Evolutionary conservation across 2,888 invertebrate genomes (phyloP).

Genomic region (Drosophila gaucha): DNA sequence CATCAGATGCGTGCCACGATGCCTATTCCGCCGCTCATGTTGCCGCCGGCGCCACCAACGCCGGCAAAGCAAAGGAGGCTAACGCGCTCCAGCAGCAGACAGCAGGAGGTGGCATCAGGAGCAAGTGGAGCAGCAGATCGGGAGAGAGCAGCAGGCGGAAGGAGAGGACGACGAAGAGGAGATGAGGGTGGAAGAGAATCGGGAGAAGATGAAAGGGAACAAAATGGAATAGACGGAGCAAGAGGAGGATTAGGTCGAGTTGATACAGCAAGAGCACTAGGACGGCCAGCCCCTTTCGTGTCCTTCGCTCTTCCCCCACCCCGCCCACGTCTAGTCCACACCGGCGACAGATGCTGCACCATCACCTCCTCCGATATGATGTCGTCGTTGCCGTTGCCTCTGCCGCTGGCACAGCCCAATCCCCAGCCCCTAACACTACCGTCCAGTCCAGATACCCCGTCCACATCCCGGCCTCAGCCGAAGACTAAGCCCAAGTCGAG

Average conservation of each 20-base stretch:
- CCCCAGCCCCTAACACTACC: neutral
- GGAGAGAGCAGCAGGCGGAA: neutral
- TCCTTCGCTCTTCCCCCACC: neutral
- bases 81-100: conserved; percentile 46
- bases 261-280: neutral
- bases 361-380: neutral
- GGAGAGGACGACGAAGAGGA: neutral
- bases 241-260: no score
- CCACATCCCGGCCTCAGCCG: neutral
- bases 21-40: conserved; percentile 36
- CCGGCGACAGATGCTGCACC: neutral
- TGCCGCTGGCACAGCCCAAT: no score
- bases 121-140: neutral
- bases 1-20: conserved; percentile 55
- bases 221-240: no score
- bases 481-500: neutral
- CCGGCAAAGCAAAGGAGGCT: conserved; percentile 43
- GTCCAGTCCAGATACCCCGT: neutral
- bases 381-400: no score
- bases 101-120: neutral
- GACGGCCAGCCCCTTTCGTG: neutral
- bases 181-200: neutral
- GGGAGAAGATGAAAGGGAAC: neutral
- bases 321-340: neutral
- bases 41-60: neutral